Base-by-base conservation (phyloP, 2,113 vertebrate species). In the Galemys pyrenaicus region DNA sequence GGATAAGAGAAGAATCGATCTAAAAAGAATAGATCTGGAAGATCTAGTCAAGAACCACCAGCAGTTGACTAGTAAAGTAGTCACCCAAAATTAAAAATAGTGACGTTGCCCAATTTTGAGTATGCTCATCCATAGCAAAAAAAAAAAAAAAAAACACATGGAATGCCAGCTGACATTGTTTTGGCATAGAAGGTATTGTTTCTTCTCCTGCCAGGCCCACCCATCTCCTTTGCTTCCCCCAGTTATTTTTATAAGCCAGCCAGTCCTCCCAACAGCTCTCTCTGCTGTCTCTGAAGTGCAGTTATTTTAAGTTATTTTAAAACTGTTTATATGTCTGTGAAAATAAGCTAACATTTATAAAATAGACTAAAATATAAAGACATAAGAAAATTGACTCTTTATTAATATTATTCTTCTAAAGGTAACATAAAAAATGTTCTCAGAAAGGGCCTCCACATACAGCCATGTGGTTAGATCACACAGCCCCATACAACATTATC, bases 201-300 rank as follows among this genome's bases (percentile, higher is more conserved):
- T 88, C 74, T 95, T 68, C 82, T 92, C 85, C 26, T 79, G 91
- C 91, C 88, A 88, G 87, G 54, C 88, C 88, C 78, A 82, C 81
- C 87, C 56, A 30, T 74, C 94, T 89, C 67, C 81, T 94, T 78
- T 89, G 37, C 78, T 56, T 92, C 46, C 32, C 73, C 13, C 24
- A 11, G 49, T 73, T 88, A 75, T 86, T 96, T 96, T 88, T 51
- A 75, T 11, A 88, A 92, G 68, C 24, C 77, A 67, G 20, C 16
- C 81, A 46, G 68, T n/a, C 49, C 11, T 87, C 39, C 32, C 10
- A 35, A 12, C 20, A 74, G n/a, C 26, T 74, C 67, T 80, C 37
- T 19, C 60, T n/a, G 32, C 79, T 79, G 12, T 19, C 22, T 87
- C 75, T 68, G 26, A 60, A 54, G 30, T 37, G 3, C 37, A 82